phyloP scores from a whole-genome alignment of 2,113 vertebrate genomes.

The Boleophthalmus pectinirostris region DNA sequence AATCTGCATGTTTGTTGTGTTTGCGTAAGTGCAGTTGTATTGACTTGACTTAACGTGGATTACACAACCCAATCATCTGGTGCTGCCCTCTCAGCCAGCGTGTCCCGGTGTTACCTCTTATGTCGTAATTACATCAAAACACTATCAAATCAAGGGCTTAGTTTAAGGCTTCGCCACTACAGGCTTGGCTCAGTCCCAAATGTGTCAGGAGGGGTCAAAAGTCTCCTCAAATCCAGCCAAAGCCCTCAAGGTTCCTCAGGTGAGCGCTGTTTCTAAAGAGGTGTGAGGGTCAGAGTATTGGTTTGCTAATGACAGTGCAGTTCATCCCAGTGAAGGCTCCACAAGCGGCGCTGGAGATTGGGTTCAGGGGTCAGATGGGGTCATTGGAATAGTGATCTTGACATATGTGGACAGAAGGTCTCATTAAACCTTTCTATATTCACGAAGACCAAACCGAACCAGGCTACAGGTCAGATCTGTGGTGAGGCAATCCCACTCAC shows the following conservation, averaged over 20 bases:
- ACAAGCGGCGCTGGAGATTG: not conserved
- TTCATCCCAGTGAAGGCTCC: not conserved
- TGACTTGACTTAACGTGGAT: conserved; percentile 2
- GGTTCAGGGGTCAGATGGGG: conserved; percentile 28
- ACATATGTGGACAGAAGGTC: not conserved
- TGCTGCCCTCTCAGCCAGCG: not conserved
- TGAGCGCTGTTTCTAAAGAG: too few species aligned
- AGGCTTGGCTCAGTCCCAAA: conserved; percentile 73
- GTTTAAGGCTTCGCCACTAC: conserved; percentile 74
- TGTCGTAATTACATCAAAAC: conserved; percentile 11
- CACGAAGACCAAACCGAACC: too few species aligned
- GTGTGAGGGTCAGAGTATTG: not conserved
- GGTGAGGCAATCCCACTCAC: too few species aligned
- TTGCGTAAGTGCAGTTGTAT: not conserved
- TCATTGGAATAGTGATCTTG: conserved; percentile 16
- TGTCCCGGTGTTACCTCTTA: not conserved
- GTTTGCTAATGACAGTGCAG: not conserved
- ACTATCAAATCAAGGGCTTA: conserved; percentile 68
- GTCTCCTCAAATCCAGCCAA: conserved; percentile 69
- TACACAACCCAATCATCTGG: conserved; percentile 4
- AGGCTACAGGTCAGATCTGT: too few species aligned
- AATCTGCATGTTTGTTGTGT: not conserved
- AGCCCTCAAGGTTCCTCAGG: conserved; percentile 24
- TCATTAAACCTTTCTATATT: not conserved
- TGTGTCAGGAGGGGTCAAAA: conserved; percentile 71